These are phyloP conservation scores for Oenanthe oenanthe DNA, from an alignment of 2,113 vertebrate genomes.

Conservation along the genomic window DNA sequence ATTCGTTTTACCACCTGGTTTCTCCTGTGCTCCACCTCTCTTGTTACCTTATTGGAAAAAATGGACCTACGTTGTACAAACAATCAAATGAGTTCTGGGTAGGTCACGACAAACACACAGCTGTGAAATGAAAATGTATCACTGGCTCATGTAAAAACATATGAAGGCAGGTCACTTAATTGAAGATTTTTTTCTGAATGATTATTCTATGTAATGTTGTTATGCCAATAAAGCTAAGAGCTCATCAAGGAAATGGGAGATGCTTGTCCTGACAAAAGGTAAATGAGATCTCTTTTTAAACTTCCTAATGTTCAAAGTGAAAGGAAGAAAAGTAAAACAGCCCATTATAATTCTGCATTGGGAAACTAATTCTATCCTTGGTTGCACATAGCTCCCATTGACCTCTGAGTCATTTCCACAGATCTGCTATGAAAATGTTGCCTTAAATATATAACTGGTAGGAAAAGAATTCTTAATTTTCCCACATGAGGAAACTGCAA, in stretches of 20 bases:
- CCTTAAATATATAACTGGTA: neutral
- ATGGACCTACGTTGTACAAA: slow-evolving; percentile 15
- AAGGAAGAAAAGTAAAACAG: slow-evolving; percentile 22
- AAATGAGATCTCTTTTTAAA: neutral
- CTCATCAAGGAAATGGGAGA: neutral
- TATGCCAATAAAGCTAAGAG: neutral
- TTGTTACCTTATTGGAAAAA: slow-evolving; percentile 5
- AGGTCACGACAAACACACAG: neutral
- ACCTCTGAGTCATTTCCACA: neutral
- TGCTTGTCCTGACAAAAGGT: neutral
- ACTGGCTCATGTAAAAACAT: neutral
- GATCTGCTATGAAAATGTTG: neutral
- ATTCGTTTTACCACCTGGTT: slow-evolving; percentile 17
- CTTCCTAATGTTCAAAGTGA: neutral
- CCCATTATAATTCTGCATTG: neutral
- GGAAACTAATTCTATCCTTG: neutral
- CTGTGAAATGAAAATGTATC: neutral
- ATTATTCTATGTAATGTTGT: neutral
- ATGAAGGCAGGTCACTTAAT: neutral
- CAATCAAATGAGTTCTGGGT: neutral
- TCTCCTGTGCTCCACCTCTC: neutral
- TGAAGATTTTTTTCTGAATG: neutral
- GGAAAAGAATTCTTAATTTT: neutral
- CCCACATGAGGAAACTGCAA: neutral
- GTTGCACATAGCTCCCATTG: neutral